Base-by-base conservation (phyloP, 2,797 vertebrate species). In the Pogoniulus pusillus region DNA sequence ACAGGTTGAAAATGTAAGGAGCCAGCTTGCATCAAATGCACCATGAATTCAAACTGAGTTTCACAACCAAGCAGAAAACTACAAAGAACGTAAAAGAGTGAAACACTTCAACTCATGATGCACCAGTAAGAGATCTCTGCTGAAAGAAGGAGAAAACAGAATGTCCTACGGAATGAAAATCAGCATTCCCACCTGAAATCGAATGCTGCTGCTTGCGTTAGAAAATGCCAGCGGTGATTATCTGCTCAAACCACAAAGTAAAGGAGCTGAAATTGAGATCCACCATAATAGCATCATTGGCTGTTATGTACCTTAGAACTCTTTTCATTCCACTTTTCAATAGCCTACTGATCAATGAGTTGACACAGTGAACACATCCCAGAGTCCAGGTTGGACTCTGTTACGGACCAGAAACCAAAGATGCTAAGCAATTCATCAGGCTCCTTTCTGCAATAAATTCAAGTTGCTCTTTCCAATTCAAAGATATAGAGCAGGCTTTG, bases 401-500 rank as follows among this genome's bases (percentile, higher is more conserved):
- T 37, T 85, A 71, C 8, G 27, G 54, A 74, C 26, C 58, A 70
- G 66, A 66, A 74, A 26, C 35, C 39, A 76, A 69, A 87, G 29
- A 91, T 7, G 85, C 17, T 32, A 65, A 84, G 58, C 51, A 71
- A 41, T 65, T 93, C 85, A 78, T 59, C 59, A 89, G 70, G 66
- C 89, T 75, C 30, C 45, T 82, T 94, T 82, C 70, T 92, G 66
- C 60, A 87, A 69, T 45, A 87, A 89, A 90, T 81, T 66, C 77
- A 85, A 63, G 5, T 49, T 69, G 71, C 69, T 93, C 51, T 82
- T 87, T 85, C 65, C 51, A 80, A 14, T 72, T 19, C 43, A 34
- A 85, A 72, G 65, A 73, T 73, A 76, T 3, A 78, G 76, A 87
- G 90, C 5, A 92, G 51, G 35, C 32, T 91, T 93, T 89, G 80